A percentile compares a stretch with the other conserved stretches of the same genome.
These are phyloP conservation scores for Chouioia cunea DNA, from an alignment of 2,888 invertebrate species.

Conservation along the genomic window DNA sequence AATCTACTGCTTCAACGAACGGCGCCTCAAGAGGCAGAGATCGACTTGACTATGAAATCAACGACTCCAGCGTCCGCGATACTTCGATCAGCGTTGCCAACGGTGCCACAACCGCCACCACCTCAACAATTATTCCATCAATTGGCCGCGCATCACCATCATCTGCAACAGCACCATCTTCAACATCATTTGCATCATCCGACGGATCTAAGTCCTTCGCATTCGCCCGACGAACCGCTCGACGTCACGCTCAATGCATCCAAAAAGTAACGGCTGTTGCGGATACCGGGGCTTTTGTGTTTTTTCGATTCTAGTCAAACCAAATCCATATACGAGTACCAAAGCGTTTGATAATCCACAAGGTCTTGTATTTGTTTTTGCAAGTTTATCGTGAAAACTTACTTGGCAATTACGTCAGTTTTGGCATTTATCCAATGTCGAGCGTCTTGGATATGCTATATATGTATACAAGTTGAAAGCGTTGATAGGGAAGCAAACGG, in stretches of 20 bases:
- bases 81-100: background rate
- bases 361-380: no score
- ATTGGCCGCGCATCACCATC: constrained; percentile 3
- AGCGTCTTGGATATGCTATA: no score
- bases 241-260: constrained; percentile 64
- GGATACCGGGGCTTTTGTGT: background rate
- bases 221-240: constrained; percentile 61
- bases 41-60: constrained; percentile 63
- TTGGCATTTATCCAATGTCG: no score
- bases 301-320: no score
- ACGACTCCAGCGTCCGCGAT: constrained; percentile 48
- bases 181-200: constrained; percentile 35
- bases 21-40: constrained; percentile 63
- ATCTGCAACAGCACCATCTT: constrained; percentile 4
- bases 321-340: no score
- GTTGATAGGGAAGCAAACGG: no score
- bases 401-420: background rate
- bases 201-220: constrained; percentile 56
- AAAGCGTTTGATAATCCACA: no score
- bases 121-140: constrained; percentile 38
- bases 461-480: no score
- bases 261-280: constrained; percentile 50
- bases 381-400: background rate
- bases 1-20: background rate
- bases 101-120: background rate